phyloP scores from a whole-genome alignment of 2,888 invertebrate species.

The Spodoptera littoralis region DNA sequence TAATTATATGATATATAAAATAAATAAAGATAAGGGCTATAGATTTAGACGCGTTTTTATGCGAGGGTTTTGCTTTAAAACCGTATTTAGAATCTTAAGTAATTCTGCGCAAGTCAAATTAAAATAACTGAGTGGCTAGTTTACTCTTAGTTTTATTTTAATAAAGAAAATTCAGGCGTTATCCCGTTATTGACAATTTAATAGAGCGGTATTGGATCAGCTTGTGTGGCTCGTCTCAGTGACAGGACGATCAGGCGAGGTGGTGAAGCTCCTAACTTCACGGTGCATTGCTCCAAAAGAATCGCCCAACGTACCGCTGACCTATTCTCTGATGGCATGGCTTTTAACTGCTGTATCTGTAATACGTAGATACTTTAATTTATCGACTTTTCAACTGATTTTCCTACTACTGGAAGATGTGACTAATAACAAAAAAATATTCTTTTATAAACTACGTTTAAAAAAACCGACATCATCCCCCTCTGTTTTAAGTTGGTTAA shows the following conservation, averaged over 20 bases:
- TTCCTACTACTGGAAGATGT: no score
- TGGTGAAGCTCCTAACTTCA: slow-evolving; percentile 82
- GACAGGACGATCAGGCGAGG: slow-evolving; percentile 75
- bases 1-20: no score
- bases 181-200: slow-evolving; percentile 51
- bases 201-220: slow-evolving; percentile 83
- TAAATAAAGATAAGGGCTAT: no score
- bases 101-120: no score
- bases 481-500: no score
- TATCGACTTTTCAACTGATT: no score
- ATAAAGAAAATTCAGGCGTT: slow-evolving; percentile 1
- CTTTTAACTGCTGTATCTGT: slow-evolving; percentile 87
- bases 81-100: no score
- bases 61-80: no score
- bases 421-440: no score
- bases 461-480: no score
- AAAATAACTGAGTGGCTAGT: neutral
- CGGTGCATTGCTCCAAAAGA: slow-evolving; percentile 90
- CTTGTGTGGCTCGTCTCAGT: slow-evolving; percentile 74
- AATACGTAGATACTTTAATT: slow-evolving; percentile 4
- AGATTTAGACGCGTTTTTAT: no score
- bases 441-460: no score
- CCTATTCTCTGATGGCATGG: slow-evolving; percentile 85
- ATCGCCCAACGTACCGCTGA: slow-evolving; percentile 90
- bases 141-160: neutral